Evolutionary conservation across 2,113 vertebrate genomes (phyloP), one percentile per base, ranked within the genome.

Genomic region (Eolophus roseicapilla): DNA sequence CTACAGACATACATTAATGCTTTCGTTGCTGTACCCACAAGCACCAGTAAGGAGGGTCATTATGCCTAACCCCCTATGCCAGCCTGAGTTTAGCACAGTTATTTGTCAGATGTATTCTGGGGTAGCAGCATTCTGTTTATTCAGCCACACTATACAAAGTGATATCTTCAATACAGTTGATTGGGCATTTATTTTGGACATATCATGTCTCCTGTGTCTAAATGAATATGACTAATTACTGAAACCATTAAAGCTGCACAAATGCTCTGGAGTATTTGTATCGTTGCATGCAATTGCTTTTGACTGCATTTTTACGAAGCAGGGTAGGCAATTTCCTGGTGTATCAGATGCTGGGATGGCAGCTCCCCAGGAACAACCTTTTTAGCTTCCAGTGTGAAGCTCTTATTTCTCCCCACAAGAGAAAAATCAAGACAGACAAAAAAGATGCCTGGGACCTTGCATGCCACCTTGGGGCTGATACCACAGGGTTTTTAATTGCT

Each of bases 21-120:
- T 57, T 59, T 41, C 0, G 0, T 19, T 68, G 35, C 18, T 52
- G 27, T n/a, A 75, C 14, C 20, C 50, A 7, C 18, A 62, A 43
- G n/a, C 4, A 4, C 57, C 53, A 29, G 25, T 33, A 35, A 3
- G 18, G 10, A 67, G 11, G 50, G 31, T 6, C 55, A 13, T 50
- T 57, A 46, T 23, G 17, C n/a, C 20, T 75, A 63, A 67, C 33
- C 52, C 60, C 9, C 4, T 31, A 49, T 3, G 17, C 12, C 10
- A 90, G 73, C 6, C 64, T 60, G 47, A 81, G 33, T 47, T 71
- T 19, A 70, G 59, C 41, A 64, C 20, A 55, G n/a, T 24, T 82
- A 35, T 35, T 47, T 43, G 4, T 65, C 69, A 89, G 19, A 47
- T 49, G 37, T 21, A 41, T 21, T 67, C 39, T 50, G 20, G 28